Percentiles rank a stretch among this genome's conserved stretches.
Evolutionary conservation across 2,888 invertebrate genomes (phyloP).

Genomic region (Eustalomyia histrio): DNA sequence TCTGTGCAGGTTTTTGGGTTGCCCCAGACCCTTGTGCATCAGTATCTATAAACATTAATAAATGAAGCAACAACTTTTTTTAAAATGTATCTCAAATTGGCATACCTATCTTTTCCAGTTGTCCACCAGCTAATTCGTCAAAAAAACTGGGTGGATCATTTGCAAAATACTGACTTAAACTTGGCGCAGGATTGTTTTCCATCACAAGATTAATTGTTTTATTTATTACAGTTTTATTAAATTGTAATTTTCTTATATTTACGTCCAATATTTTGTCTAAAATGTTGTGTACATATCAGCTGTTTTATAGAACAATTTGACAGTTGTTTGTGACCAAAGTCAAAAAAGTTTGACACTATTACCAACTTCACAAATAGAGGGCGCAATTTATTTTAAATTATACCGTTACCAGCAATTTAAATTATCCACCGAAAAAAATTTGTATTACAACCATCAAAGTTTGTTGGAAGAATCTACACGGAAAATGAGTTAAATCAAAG

Average conservation of each 20-base stretch:
- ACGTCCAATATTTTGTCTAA: not conserved
- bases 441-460: too few species aligned
- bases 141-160: slow-evolving; percentile 79
- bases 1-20: slow-evolving; percentile 11
- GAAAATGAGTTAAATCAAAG: too few species aligned
- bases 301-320: too few species aligned
- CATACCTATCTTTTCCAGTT: slow-evolving; percentile 37
- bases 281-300: too few species aligned
- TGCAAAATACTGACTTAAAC: slow-evolving; percentile 79
- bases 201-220: slow-evolving; percentile 12
- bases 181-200: slow-evolving; percentile 50
- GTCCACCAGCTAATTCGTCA: slow-evolving; percentile 74
- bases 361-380: too few species aligned
- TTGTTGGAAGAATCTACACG: too few species aligned
- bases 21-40: slow-evolving; percentile 3
- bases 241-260: not conserved
- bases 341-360: too few species aligned
- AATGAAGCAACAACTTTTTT: not conserved
- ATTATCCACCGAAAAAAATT: too few species aligned
- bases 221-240: not conserved
- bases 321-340: too few species aligned
- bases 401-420: too few species aligned
- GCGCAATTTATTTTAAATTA: too few species aligned
- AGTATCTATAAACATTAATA: slow-evolving; percentile 13
- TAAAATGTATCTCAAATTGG: not conserved